Evolutionary conservation across 2,113 vertebrate species (phyloP).

Genomic region (Neogobius melanostomus): DNA sequence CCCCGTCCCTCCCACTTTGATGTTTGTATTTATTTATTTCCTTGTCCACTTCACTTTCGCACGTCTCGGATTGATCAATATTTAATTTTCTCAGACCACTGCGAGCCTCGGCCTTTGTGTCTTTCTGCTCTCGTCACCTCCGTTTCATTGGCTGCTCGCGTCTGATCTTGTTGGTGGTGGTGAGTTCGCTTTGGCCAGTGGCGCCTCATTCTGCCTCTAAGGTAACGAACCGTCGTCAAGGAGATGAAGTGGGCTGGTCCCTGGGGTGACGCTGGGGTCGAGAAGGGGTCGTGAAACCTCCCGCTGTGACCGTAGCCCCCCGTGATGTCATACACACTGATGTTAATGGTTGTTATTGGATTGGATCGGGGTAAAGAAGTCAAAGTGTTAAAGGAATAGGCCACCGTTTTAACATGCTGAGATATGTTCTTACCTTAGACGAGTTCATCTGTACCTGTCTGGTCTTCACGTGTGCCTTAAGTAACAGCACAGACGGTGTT

Average conservation of each 20-base stretch:
- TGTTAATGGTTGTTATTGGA: too few relatives aligned
- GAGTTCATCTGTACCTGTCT: too few relatives aligned
- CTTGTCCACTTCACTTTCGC: slow-evolving; percentile 53
- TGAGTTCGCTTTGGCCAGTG: slow-evolving; percentile 19
- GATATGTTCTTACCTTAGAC: too few relatives aligned
- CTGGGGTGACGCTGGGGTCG: slow-evolving; percentile 35
- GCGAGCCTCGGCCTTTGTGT: slow-evolving; percentile 40
- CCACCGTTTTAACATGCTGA: too few relatives aligned
- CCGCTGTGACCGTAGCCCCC: slow-evolving; percentile 69
- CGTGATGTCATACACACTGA: slow-evolving; percentile 29
- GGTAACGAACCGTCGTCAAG: slow-evolving; percentile 71
- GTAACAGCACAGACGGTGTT: too few relatives aligned
- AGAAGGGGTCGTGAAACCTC: slow-evolving; percentile 54
- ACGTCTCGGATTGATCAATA: slow-evolving; percentile 86
- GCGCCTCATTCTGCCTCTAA: slow-evolving; percentile 39
- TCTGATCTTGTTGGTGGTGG: slow-evolving; percentile 19
- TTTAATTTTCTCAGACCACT: slow-evolving; percentile 86
- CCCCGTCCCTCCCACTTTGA: slow-evolving; percentile 34
- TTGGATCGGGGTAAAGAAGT: too few relatives aligned
- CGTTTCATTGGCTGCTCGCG: slow-evolving; percentile 26
- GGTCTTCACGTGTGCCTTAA: too few relatives aligned
- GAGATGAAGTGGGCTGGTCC: slow-evolving; percentile 51
- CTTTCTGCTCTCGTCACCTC: neutral
- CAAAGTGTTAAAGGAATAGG: too few relatives aligned
- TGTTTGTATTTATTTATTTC: slow-evolving; percentile 75